phyloP scores from a whole-genome alignment of 1,140 invertebrate species.

The Linepithema humile region DNA sequence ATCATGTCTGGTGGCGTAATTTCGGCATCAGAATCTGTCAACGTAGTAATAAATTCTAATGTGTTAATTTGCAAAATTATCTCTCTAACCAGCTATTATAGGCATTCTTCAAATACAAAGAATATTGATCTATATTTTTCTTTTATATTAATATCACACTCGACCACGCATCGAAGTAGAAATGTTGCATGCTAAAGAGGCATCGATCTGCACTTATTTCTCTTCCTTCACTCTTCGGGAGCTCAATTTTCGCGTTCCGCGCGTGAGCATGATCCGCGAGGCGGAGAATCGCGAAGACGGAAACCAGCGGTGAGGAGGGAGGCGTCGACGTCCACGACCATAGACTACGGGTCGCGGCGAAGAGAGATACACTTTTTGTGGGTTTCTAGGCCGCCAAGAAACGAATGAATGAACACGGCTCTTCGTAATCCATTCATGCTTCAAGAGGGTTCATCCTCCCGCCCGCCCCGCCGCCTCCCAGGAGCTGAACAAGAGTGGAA shows the following conservation, averaged over 20 bases:
- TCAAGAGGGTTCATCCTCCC: constrained; percentile 75
- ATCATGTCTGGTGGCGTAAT: neutral
- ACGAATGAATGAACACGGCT: constrained; percentile 82
- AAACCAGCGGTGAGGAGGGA: neutral
- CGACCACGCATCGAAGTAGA: neutral
- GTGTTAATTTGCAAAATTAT: neutral
- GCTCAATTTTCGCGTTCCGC: no score
- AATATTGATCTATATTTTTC: neutral
- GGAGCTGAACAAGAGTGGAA: constrained; percentile 49
- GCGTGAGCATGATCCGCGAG: constrained; percentile 15
- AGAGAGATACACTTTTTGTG: constrained; percentile 79
- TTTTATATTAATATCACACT: neutral
- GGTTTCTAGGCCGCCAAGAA: constrained; percentile 82
- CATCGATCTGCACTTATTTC: constrained; percentile 15
- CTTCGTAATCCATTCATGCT: constrained; percentile 83
- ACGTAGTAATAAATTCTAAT: neutral
- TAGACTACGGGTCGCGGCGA: constrained; percentile 56
- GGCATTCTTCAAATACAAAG: neutral
- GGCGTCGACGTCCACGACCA: constrained; percentile 50
- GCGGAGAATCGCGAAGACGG: neutral
- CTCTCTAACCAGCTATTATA: neutral
- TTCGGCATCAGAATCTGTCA: neutral
- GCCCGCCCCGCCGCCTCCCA: constrained; percentile 58
- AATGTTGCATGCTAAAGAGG: neutral
- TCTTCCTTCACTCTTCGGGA: neutral